Conservation (phyloP, 2,113 vertebrate species). For the Daphoenositta chrysoptera region DNA sequence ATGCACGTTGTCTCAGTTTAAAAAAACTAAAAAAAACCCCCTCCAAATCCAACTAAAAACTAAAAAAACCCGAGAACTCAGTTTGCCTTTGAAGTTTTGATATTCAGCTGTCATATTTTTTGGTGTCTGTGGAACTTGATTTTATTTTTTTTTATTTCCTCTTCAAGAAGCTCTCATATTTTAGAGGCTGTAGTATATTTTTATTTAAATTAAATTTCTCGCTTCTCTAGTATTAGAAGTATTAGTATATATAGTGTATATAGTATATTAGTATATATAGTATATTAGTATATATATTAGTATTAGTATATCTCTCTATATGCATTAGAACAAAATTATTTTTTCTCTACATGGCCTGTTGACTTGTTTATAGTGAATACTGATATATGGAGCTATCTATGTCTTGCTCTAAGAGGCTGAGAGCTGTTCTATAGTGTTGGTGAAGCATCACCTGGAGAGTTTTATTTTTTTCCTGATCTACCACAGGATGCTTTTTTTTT, state of each 20-base stretch:
- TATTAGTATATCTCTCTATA: too few relatives aligned
- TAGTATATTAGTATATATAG: too few relatives aligned
- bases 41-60: background rate
- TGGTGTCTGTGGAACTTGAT: background rate
- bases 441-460: background rate
- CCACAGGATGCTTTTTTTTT: background rate
- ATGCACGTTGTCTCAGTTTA: background rate
- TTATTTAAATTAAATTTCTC: background rate
- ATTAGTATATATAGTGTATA: too few relatives aligned
- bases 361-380: background rate
- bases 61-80: background rate
- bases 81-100: background rate
- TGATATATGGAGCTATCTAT: accelerated
- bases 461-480: background rate
- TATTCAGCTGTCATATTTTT: background rate
- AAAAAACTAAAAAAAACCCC: background rate
- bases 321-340: background rate
- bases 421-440: background rate
- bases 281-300: too few relatives aligned
- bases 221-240: too few relatives aligned
- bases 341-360: background rate
- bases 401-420: background rate
- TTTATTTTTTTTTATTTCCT: background rate
- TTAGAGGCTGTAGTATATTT: background rate
- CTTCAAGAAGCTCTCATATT: background rate